Conservation (phyloP, 1,140 invertebrate genomes). For the Daktulosphaira vitifoliae region DNA sequence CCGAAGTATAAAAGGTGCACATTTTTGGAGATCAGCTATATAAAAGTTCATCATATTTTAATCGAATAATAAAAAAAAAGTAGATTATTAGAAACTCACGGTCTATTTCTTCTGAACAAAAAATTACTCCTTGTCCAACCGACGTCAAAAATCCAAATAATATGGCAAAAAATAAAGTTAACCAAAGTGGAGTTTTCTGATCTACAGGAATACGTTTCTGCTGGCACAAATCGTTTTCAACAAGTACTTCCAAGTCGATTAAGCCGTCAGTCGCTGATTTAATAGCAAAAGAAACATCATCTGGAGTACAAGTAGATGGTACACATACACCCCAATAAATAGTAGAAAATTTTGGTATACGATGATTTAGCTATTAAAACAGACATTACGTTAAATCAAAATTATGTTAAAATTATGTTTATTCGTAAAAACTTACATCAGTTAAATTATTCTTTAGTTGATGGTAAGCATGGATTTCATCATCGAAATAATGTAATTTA, state of each 20-base stretch:
- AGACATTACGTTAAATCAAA: background rate
- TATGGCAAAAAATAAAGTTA: no score
- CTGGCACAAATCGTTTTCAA: slow-evolving; percentile 14
- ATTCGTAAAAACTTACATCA: slow-evolving; percentile 49
- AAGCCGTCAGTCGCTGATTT: slow-evolving; percentile 45
- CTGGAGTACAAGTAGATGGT: slow-evolving; percentile 48
- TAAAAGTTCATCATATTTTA: no score
- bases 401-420: background rate
- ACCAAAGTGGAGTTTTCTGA: no score
- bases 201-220: slow-evolving; percentile 37
- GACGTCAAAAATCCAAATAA: no score
- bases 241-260: slow-evolving; percentile 39
- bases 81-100: no score
- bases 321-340: slow-evolving; percentile 56
- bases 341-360: slow-evolving; percentile 53
- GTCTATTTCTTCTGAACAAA: no score
- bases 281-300: slow-evolving; percentile 44
- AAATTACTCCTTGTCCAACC: no score
- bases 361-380: slow-evolving; percentile 52
- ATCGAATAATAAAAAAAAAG: no score
- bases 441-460: slow-evolving; percentile 53
- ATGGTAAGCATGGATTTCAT: slow-evolving; percentile 52
- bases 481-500: slow-evolving; percentile 48
- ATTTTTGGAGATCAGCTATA: background rate
- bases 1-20: background rate